Conservation (phyloP, 2,797 vertebrate species). For the Limosa lapponica region DNA sequence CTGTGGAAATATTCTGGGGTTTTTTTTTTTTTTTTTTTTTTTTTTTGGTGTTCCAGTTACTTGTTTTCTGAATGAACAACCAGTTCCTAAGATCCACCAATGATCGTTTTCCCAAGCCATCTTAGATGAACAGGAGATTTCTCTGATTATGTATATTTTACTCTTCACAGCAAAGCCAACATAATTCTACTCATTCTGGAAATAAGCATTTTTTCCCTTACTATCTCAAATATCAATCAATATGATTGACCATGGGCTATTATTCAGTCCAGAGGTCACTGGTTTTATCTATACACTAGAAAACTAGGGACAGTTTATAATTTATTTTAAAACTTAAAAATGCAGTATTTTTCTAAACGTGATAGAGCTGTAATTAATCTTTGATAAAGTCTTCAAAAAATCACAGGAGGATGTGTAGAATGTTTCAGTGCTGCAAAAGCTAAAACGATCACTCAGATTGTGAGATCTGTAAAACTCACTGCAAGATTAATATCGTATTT, state of each 20-base stretch:
- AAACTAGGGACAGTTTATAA: not conserved
- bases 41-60: not conserved
- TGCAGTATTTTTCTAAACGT: not conserved
- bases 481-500: not conserved
- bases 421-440: not conserved
- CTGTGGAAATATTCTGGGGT: not conserved
- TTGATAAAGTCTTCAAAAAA: not conserved
- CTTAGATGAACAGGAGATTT: not conserved
- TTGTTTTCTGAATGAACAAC: not conserved
- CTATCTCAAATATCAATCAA: not conserved
- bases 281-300: not conserved
- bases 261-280: not conserved
- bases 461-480: not conserved
- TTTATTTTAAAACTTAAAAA: not conserved
- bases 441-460: not conserved
- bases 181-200: not conserved
- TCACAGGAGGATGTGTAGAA: not conserved
- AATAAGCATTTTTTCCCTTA: not conserved
- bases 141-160: not conserved
- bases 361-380: not conserved
- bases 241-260: not conserved
- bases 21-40: not conserved
- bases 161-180: not conserved
- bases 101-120: not conserved
- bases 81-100: not conserved